These are phyloP conservation scores for Stegophylla sp. DNA, from an alignment of 2,888 invertebrate species.

Conservation along the genomic window DNA sequence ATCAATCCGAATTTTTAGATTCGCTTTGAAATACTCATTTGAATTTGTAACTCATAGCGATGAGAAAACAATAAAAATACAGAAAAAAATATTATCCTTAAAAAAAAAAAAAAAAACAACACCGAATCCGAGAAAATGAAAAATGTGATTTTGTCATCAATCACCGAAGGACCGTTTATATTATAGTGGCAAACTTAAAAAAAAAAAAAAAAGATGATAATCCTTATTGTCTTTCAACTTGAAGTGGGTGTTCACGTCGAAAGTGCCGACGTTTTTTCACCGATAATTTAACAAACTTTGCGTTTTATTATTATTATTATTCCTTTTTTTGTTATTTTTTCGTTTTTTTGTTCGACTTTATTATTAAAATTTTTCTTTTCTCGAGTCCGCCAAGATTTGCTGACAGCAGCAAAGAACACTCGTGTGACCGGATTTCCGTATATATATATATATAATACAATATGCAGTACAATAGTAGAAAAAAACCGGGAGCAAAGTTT, in stretches of 20 bases:
- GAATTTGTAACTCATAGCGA: too few species aligned
- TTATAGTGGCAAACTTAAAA: slow-evolving; percentile 11
- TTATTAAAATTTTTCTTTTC: background rate
- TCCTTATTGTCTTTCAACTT: background rate
- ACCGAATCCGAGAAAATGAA: background rate
- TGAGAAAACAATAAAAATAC: too few species aligned
- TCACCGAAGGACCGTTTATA: slow-evolving; percentile 31
- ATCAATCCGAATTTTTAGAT: too few species aligned
- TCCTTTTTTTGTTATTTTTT: background rate
- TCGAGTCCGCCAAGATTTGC: slow-evolving; percentile 6
- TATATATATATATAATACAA: too few species aligned
- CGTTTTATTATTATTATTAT: background rate
- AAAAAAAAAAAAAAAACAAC: too few species aligned
- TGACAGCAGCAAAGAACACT: slow-evolving; percentile 12
- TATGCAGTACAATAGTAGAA: too few species aligned
- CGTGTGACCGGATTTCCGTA: slow-evolving; percentile 4
- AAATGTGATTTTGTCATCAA: slow-evolving; percentile 44
- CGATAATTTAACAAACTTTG: slow-evolving; percentile 41
- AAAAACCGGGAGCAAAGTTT: background rate
- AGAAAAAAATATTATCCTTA: too few species aligned
- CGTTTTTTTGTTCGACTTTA: slow-evolving; percentile 3
- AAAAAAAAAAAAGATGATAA: slow-evolving; percentile 1
- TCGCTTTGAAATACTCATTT: too few species aligned
- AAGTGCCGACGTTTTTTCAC: background rate
- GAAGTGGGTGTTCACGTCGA: slow-evolving; percentile 20